Base-by-base conservation (phyloP, 2,113 vertebrate genomes). In the Oceanodroma tethys region DNA sequence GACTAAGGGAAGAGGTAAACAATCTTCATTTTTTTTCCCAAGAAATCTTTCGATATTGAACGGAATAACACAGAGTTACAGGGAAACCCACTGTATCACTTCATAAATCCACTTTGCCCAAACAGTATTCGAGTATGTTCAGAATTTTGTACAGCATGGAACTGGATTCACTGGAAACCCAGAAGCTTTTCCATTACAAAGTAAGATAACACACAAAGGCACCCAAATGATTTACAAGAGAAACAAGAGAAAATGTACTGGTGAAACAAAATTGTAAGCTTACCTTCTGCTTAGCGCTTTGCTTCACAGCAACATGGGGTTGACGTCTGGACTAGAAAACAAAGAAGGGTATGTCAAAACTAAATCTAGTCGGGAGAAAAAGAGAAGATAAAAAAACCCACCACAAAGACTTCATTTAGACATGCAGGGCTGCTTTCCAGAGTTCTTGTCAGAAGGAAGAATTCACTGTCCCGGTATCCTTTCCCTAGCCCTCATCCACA, bases 271-370 rank as follows among this genome's bases (percentile, higher is more conserved):
- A n/a, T 10, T n/a, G 58, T n/a, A 59, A 40, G 95, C 96, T 11
- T 97, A 97, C 97, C 97, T 91, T 84, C 72, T 95, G 95, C 68
- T 97, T 98, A 58, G 95, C 56, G 75, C 88, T 85, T 66, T 97
- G 97, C 47, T 95, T 98, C 83, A 96, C n/a, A 91, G 75, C 85
- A n/a, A 96, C 93, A 45, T 78, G 90, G 22, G 93, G 85, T 78
- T 96, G 96, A 86, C 86, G 88, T 71, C 92, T 94, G 75, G 89
- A 93, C 94, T 97, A 94, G 75, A 71, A 71, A 68, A 60, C n/a
- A 92, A 34, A 56, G 80, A 68, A 38, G 62, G 22, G 71, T 59
- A 36, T 7, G 9, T 25, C 34, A 79, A 94, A 65, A 87, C 25
- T 18, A 29, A n/a, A n/a, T 60, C 66, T 29, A 36, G 43, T 27